These are phyloP conservation scores for Petrocephalus sullivani DNA, from an alignment of 2,797 vertebrate species.

Conservation along the genomic window DNA sequence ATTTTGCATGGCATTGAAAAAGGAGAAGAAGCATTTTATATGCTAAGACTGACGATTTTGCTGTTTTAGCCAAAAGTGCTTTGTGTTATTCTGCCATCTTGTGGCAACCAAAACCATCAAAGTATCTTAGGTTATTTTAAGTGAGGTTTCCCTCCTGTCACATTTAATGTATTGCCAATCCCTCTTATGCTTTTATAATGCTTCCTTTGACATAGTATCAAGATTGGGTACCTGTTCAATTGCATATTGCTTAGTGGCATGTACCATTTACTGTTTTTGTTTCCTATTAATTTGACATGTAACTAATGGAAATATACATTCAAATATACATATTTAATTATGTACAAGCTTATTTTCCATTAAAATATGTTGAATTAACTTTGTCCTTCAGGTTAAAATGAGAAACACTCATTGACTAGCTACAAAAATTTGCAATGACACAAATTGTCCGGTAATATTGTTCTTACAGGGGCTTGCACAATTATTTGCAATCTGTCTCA, in stretches of 20 bases:
- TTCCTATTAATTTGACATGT: neutral
- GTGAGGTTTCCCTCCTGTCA: neutral
- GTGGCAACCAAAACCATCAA: conserved; percentile 44
- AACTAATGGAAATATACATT: neutral
- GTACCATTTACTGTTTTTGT: neutral
- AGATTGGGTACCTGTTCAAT: neutral
- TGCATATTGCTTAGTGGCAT: neutral
- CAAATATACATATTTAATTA: neutral
- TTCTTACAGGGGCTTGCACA: neutral
- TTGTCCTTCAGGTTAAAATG: neutral
- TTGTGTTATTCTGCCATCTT: conserved; percentile 53
- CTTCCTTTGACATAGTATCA: conserved; percentile 34
- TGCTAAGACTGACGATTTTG: neutral
- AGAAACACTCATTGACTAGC: neutral
- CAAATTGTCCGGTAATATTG: neutral
- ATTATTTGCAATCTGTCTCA: neutral
- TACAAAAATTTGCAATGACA: neutral
- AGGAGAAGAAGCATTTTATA: neutral
- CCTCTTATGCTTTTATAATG: neutral
- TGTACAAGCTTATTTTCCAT: neutral
- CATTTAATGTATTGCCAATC: neutral
- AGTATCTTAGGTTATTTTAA: neutral
- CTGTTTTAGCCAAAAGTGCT: neutral
- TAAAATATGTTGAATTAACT: neutral
- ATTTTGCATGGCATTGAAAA: neutral